Conservation (phyloP, 2,797 vertebrate genomes). For the Botia almorhae region DNA sequence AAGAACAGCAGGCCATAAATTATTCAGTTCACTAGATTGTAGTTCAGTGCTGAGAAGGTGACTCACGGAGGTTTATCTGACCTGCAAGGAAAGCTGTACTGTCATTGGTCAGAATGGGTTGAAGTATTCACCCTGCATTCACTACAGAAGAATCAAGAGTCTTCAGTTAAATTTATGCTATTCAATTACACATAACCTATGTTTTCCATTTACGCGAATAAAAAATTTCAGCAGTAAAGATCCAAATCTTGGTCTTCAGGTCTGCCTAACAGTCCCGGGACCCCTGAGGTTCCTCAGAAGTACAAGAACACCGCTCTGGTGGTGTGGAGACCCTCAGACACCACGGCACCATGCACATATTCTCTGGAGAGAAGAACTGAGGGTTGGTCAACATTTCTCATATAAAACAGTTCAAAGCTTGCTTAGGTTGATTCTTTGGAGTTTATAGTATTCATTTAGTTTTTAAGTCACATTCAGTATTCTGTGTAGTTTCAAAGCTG, state of each 20-base stretch:
- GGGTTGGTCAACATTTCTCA: slow-evolving; percentile 72
- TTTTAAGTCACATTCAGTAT: no score
- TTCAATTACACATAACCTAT: neutral
- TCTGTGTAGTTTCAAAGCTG: no score
- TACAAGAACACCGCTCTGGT: slow-evolving; percentile 94
- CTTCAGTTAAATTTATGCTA: neutral
- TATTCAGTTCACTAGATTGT: slow-evolving; percentile 22
- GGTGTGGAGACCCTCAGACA: slow-evolving; percentile 93
- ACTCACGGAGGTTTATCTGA: neutral
- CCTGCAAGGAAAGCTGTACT: neutral
- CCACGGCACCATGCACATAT: slow-evolving; percentile 91
- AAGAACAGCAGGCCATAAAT: slow-evolving; percentile 43
- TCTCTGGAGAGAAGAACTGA: slow-evolving; percentile 87
- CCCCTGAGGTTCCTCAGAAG: slow-evolving; percentile 93
- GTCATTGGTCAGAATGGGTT: neutral
- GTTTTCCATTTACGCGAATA: neutral
- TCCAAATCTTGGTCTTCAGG: slow-evolving; percentile 71
- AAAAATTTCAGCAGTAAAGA: neutral
- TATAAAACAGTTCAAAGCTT: neutral
- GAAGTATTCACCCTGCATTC: neutral
- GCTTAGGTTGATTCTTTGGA: neutral
- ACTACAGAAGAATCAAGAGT: neutral
- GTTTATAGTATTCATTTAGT: neutral
- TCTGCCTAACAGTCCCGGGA: slow-evolving; percentile 88
- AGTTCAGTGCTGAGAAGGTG: slow-evolving; percentile 40